Evolutionary conservation across 2,113 vertebrate species (phyloP).

Genomic region (Bujurquina vittata): DNA sequence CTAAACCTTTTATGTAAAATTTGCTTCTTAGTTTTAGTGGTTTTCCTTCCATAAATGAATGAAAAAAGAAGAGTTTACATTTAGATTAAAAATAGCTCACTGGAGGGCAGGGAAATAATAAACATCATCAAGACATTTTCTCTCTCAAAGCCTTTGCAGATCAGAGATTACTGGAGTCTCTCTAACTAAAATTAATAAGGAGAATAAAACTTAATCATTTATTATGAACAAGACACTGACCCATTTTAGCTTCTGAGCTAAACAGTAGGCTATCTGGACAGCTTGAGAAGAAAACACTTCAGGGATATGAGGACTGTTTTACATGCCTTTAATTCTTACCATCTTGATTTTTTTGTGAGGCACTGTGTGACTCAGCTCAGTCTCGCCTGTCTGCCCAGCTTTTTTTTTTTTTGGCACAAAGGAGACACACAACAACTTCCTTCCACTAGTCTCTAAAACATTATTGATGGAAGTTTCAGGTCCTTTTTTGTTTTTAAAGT

Average conservation of each 20-base stretch:
- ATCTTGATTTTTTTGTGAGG: neutral
- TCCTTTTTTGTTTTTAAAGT: neutral
- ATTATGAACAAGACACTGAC: neutral
- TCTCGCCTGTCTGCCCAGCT: conserved; percentile 3
- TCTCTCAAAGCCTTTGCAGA: conserved; percentile 4
- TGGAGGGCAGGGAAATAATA: neutral
- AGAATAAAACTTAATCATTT: neutral
- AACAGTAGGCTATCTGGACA: conserved; percentile 6
- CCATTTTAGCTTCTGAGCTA: neutral
- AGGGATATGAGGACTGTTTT: neutral
- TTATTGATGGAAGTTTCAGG: neutral
- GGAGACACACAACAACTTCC: neutral
- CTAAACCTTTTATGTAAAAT: neutral
- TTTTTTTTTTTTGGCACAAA: neutral
- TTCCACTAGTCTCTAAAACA: neutral
- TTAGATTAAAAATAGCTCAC: neutral
- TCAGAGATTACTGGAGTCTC: neutral
- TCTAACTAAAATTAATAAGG: neutral
- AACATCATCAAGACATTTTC: neutral
- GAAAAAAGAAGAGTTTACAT: neutral
- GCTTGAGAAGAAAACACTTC: neutral
- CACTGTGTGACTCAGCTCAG: conserved; percentile 13
- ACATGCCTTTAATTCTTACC: neutral
- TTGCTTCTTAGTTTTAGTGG: neutral
- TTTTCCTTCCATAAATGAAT: neutral